Evolutionary conservation across 2,888 invertebrate species (phyloP).

Genomic region (Phorcus lineatus): DNA sequence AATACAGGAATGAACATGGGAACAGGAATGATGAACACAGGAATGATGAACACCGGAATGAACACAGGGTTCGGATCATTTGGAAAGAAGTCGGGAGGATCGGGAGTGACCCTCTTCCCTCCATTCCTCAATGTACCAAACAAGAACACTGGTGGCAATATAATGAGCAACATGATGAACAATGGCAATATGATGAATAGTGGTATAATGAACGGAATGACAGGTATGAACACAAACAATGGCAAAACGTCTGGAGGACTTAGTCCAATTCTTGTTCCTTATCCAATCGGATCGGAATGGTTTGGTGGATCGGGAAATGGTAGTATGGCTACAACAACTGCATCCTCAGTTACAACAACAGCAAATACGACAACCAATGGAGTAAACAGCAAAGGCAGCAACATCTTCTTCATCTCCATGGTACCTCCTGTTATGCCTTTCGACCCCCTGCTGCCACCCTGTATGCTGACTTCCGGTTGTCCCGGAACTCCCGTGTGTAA

Average conservation of each 20-base stretch:
- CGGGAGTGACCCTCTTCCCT: neutral
- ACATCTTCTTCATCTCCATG: conserved; percentile 7
- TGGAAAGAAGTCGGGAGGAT: neutral
- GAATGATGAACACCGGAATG: neutral
- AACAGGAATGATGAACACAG: neutral
- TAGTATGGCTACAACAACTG: neutral
- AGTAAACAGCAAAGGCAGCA: neutral
- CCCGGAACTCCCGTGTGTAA: neutral
- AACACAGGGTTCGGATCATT: neutral
- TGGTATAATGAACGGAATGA: neutral
- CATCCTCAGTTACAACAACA: neutral
- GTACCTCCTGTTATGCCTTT: neutral
- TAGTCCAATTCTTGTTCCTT: neutral
- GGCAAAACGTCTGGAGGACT: neutral
- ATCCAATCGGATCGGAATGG: neutral
- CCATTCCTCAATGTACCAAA: neutral
- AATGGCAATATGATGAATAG: neutral
- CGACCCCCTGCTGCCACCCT: neutral
- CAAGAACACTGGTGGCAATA: neutral
- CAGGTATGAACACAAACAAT: neutral
- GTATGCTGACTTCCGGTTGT: neutral
- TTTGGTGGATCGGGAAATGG: neutral
- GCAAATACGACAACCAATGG: neutral
- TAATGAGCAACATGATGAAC: neutral
- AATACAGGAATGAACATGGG: neutral